Conservation (phyloP, 2,888 invertebrate genomes). For the Caenorhabditis sp. region DNA sequence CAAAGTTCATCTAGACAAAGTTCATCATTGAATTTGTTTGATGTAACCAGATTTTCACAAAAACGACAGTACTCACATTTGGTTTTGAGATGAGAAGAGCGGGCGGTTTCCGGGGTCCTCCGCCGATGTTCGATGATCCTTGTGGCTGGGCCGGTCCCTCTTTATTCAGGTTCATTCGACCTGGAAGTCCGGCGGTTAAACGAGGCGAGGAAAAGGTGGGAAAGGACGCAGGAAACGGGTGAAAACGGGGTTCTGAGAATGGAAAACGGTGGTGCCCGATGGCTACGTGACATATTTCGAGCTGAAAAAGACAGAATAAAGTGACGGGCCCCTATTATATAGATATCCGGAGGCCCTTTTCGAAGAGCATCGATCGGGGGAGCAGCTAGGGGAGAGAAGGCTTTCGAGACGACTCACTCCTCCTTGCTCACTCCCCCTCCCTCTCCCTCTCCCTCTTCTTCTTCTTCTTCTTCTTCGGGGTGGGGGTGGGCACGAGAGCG, state of each 20-base stretch:
- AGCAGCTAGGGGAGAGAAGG: neutral
- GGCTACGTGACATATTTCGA: neutral
- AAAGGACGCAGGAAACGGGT: constrained; percentile 1
- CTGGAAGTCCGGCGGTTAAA: constrained; percentile 3
- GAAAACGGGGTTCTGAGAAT: too few species aligned
- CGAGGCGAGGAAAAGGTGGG: neutral
- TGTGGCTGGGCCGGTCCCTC: neutral
- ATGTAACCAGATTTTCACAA: too few species aligned
- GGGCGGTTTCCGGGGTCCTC: constrained; percentile 38
- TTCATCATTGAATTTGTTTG: too few species aligned
- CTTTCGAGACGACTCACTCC: neutral
- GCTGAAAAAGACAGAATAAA: neutral
- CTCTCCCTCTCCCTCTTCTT: neutral
- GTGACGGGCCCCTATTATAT: neutral
- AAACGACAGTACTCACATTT: too few species aligned
- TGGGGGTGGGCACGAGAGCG: constrained; percentile 5
- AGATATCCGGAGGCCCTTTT: neutral
- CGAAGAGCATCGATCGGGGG: constrained; percentile 7
- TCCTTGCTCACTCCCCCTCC: neutral
- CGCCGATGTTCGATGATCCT: neutral
- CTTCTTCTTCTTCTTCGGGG: constrained; percentile 1
- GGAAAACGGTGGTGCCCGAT: neutral
- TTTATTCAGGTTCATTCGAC: constrained; percentile 37
- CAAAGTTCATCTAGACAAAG: too few species aligned
- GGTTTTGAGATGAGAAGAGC: constrained; percentile 41